Conservation (phyloP, 2,113 vertebrate species). For the Scartelaos histophorus region DNA sequence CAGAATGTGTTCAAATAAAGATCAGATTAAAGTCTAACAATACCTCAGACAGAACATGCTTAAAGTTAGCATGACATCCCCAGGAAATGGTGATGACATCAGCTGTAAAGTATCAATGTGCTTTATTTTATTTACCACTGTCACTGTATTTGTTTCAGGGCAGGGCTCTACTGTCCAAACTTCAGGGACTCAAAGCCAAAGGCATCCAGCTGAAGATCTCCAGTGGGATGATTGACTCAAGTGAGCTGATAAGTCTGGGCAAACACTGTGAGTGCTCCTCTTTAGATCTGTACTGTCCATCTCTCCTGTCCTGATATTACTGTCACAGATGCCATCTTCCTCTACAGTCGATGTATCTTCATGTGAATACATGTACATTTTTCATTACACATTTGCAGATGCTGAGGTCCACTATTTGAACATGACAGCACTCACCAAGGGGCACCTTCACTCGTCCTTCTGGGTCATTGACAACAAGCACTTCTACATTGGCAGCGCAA, state of each 20-base stretch:
- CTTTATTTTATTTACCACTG: background rate
- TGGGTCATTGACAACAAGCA: slow-evolving; percentile 96
- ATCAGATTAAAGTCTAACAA: too few relatives aligned
- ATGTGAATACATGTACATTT: background rate
- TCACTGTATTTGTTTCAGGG: slow-evolving; percentile 61
- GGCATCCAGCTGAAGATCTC: slow-evolving; percentile 74
- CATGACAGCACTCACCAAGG: slow-evolving; percentile 88
- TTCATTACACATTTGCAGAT: slow-evolving; percentile 69
- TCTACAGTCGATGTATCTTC: too few relatives aligned
- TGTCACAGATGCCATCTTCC: background rate
- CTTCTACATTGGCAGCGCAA: slow-evolving; percentile 90
- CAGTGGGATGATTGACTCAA: slow-evolving; percentile 59
- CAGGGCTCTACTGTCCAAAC: slow-evolving; percentile 64
- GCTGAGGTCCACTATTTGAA: slow-evolving; percentile 91
- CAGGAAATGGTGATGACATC: too few relatives aligned
- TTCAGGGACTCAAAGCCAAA: slow-evolving; percentile 66
- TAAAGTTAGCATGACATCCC: too few relatives aligned
- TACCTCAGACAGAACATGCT: too few relatives aligned
- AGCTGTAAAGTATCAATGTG: background rate
- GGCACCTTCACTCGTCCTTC: slow-evolving; percentile 88
- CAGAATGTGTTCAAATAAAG: too few relatives aligned
- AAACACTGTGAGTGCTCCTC: slow-evolving; percentile 53
- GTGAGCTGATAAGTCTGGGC: slow-evolving; percentile 66
- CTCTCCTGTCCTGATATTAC: background rate
- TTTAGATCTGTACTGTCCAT: slow-evolving; percentile 12